These are phyloP conservation scores for Synchiropus splendidus DNA, from an alignment of 2,113 vertebrate genomes.

Conservation along the genomic window DNA sequence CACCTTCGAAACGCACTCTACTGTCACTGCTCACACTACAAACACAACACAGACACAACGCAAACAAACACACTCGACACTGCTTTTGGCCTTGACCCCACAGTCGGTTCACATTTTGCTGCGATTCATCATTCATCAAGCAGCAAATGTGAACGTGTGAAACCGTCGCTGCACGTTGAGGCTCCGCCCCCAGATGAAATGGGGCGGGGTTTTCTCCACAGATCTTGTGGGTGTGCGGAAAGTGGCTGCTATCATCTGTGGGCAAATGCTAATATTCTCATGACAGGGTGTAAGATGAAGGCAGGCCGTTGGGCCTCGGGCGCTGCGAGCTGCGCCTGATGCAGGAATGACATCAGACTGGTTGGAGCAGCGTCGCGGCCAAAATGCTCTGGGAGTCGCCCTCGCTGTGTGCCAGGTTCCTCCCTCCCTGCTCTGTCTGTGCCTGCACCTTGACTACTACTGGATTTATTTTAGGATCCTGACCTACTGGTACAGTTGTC, in stretches of 20 bases:
- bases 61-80: too few species aligned
- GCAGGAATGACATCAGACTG: slow-evolving; percentile 70
- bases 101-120: too few species aligned
- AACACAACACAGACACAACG: too few species aligned
- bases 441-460: slow-evolving; percentile 19
- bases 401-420: slow-evolving; percentile 27
- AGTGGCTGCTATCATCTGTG: background rate
- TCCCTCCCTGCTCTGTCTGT: slow-evolving; percentile 25
- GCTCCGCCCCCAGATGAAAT: too few species aligned
- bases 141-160: too few species aligned
- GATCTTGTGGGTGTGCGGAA: too few species aligned
- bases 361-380: slow-evolving; percentile 43
- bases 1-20: too few species aligned
- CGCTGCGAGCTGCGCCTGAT: slow-evolving; percentile 44
- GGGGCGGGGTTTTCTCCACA: too few species aligned
- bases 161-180: too few species aligned
- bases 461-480: background rate
- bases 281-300: slow-evolving; percentile 12
- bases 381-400: slow-evolving; percentile 37
- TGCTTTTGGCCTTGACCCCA: too few species aligned
- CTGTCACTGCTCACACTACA: too few species aligned
- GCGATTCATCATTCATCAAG: too few species aligned
- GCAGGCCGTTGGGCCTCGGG: slow-evolving; percentile 59
- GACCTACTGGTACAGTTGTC: background rate
- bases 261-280: slow-evolving; percentile 18